Percentiles rank a stretch among this genome's conserved stretches.
Evolutionary conservation across 2,888 invertebrate species (phyloP).

Genomic region (Euzetes globulus): DNA sequence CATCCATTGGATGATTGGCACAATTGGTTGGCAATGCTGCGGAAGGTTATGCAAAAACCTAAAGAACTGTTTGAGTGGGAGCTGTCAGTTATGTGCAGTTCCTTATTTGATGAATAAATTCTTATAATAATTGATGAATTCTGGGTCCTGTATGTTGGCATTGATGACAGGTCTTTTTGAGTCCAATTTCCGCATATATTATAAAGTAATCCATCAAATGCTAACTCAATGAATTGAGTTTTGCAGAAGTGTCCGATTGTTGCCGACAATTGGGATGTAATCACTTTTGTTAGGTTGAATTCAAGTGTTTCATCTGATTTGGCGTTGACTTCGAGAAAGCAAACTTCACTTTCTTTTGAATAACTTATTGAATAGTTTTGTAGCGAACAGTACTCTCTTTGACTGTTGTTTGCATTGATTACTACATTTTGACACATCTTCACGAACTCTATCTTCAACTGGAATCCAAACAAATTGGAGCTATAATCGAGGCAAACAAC

Average conservation of each 20-base stretch:
- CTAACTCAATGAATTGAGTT: neutral
- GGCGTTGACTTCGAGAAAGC: neutral
- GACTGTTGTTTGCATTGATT: neutral
- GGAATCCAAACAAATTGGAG: neutral
- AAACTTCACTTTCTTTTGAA: constrained; percentile 14
- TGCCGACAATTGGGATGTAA: neutral
- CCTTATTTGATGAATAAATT: neutral
- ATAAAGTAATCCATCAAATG: neutral
- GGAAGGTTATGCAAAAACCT: constrained; percentile 2
- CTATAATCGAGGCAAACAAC: neutral
- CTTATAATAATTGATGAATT: constrained; percentile 8
- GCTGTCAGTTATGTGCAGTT: neutral
- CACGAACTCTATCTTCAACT: constrained; percentile 15
- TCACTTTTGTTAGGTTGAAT: neutral
- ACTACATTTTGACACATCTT: constrained; percentile 1
- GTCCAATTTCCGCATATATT: constrained; percentile 17
- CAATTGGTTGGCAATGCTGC: neutral
- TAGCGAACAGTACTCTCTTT: neutral
- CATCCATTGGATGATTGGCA: neutral
- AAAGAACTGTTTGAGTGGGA: neutral
- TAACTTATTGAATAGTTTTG: constrained; percentile 8
- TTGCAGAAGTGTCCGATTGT: neutral
- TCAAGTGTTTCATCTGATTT: neutral
- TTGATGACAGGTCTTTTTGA: neutral
- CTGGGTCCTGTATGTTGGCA: neutral